Conservation (phyloP, 2,797 vertebrate species). For the Lepus townsendii region DNA sequence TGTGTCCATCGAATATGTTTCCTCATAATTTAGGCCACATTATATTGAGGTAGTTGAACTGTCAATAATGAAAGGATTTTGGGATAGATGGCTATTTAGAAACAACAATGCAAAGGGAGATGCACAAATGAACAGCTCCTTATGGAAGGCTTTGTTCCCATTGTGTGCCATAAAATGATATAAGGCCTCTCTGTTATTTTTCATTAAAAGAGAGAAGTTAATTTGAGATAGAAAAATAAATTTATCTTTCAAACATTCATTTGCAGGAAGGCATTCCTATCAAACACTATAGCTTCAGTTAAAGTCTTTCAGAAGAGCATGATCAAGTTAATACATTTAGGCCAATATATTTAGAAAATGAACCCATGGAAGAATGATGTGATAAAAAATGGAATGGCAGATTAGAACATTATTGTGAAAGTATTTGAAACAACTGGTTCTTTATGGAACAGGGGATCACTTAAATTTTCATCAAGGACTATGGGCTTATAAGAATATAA, state of each 20-base stretch:
- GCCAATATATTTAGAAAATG: background rate
- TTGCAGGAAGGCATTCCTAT: background rate
- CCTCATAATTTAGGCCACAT: background rate
- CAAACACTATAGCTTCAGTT: background rate
- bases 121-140: background rate
- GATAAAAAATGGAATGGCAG: background rate
- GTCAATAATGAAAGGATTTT: conserved; percentile 7
- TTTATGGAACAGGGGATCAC: background rate
- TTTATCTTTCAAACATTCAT: background rate
- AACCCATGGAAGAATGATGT: background rate
- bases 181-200: background rate
- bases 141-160: background rate
- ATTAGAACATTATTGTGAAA: background rate
- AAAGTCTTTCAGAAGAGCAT: background rate
- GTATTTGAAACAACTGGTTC: background rate
- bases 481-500: background rate
- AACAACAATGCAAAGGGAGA: background rate
- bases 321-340: background rate
- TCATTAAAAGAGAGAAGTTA: background rate
- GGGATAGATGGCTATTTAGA: background rate
- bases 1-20: background rate
- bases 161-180: background rate
- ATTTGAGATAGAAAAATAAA: background rate
- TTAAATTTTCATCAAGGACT: background rate
- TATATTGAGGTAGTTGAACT: background rate